A percentile compares a stretch with the other conserved stretches of the same genome.
Conservation (phyloP, 2,888 invertebrate species). For the Pedicia rivosa region DNA sequence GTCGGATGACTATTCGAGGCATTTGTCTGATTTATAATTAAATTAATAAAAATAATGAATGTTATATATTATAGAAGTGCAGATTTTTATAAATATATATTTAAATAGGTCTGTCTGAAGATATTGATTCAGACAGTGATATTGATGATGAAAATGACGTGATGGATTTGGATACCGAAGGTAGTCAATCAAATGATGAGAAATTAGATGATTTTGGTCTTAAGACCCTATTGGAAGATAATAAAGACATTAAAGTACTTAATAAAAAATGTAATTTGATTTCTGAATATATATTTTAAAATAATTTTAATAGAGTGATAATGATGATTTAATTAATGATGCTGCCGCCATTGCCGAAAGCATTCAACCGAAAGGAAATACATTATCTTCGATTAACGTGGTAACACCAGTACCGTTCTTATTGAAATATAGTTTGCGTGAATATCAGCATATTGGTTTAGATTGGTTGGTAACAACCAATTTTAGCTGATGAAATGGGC, state of each 20-base stretch:
- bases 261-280: not conserved
- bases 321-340: slow-evolving; percentile 68
- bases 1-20: slow-evolving; percentile 16
- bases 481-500: slow-evolving; percentile 95
- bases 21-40: slow-evolving; percentile 12
- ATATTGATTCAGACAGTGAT: slow-evolving; percentile 16
- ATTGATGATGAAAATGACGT: slow-evolving; percentile 21
- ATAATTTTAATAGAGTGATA: slow-evolving; percentile 13
- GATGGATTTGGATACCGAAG: slow-evolving; percentile 13
- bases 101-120: too few relatives aligned
- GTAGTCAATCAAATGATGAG: slow-evolving; percentile 20
- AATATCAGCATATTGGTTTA: slow-evolving; percentile 90
- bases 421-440: slow-evolving; percentile 75
- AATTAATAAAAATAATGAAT: not conserved
- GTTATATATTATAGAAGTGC: slow-evolving; percentile 9
- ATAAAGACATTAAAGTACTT: slow-evolving; percentile 17
- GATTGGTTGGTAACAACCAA: slow-evolving; percentile 96
- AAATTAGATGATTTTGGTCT: slow-evolving; percentile 37
- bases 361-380: slow-evolving; percentile 96
- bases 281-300: slow-evolving; percentile 2
- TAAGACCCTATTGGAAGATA: slow-evolving; percentile 39
- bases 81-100: slow-evolving; percentile 16
- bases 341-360: slow-evolving; percentile 89
- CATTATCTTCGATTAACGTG: slow-evolving; percentile 84
- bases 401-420: slow-evolving; percentile 88